Conservation (phyloP, 2,113 vertebrate species). For the Dromas ardeola region DNA sequence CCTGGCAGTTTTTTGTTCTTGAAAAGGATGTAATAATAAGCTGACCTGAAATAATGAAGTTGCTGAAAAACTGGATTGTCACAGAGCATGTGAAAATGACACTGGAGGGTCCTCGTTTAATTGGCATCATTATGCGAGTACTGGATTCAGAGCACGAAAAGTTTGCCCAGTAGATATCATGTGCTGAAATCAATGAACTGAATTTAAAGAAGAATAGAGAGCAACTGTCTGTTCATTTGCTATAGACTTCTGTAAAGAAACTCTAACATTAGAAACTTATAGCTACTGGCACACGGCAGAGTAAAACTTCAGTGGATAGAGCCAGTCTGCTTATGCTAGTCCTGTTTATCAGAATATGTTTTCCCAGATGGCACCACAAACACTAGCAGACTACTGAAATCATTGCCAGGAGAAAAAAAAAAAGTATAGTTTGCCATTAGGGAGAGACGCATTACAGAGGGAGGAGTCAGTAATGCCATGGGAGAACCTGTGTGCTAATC, state of each 20-base stretch:
- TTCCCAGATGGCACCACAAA: conserved; percentile 25
- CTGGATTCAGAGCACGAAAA: not conserved
- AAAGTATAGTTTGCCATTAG: not conserved
- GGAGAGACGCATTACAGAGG: not conserved
- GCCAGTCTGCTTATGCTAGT: not conserved
- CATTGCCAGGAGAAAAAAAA: not conserved
- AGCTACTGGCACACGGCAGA: not conserved
- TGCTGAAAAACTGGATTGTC: not conserved
- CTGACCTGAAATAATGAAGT: not conserved
- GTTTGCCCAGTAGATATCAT: not conserved
- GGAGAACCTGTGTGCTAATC: not conserved
- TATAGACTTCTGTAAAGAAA: not conserved
- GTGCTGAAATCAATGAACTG: not conserved
- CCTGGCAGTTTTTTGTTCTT: not conserved
- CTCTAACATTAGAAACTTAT: not conserved
- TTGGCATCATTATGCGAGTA: not conserved
- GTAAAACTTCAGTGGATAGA: not conserved
- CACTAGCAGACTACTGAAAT: not conserved
- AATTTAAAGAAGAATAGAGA: not conserved
- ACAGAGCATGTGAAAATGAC: not conserved
- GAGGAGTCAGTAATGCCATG: not conserved
- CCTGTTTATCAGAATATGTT: not conserved
- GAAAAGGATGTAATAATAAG: not conserved
- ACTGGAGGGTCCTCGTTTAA: not conserved
- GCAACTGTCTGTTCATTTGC: not conserved